Base-by-base conservation (phyloP, 2,888 invertebrate species). In the Xestia rhomboidea region DNA sequence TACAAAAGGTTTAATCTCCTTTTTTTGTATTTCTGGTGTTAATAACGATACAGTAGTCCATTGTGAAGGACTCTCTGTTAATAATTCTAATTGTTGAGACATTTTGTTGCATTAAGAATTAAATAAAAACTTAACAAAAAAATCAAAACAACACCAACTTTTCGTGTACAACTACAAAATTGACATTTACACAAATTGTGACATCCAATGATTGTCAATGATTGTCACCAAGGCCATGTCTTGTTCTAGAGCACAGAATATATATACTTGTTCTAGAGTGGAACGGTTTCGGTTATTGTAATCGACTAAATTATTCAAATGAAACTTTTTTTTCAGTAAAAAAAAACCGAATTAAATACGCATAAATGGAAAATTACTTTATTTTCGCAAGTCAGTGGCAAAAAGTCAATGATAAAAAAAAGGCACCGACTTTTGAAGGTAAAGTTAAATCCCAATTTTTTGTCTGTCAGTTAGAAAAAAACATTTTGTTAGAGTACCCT, bases 1-100 rank as follows among this genome's bases (percentile, higher is more conserved):
- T 83, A 96, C 95, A 89, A 95, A 96, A 0, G 96, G 96, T 90
- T 95, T 96, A 51, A 96, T 95, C 84, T 96, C 96, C 76, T 96
- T 96, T 81, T 91, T 95, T 80, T 95, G 95, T 87, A 96, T 95
- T 87, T 96, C 95, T 34, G 96, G 95, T 7, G 96, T 93, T 13
- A 96, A 89, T 68, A 91, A 92, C 0, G 89, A 90, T 30, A 96
- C 92, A 27, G 94, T 79, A 24, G 82, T 88, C 96, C 96, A 96
- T 90, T 95, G 96, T 0, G 92, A 90, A 10, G 93, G 91, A 85
- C 91, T 94, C 73, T 96, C 96, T 24, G 94, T 93, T 77, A 96
- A 83, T 86, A 96, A 90, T 92, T 96, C 96, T 87, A 95, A 86
- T 87, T 96, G 96, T 86, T 94, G 93, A 41, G 95, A 95, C 96